phyloP scores from a whole-genome alignment of 2,113 vertebrate genomes.

The Platycercus adscitus region DNA sequence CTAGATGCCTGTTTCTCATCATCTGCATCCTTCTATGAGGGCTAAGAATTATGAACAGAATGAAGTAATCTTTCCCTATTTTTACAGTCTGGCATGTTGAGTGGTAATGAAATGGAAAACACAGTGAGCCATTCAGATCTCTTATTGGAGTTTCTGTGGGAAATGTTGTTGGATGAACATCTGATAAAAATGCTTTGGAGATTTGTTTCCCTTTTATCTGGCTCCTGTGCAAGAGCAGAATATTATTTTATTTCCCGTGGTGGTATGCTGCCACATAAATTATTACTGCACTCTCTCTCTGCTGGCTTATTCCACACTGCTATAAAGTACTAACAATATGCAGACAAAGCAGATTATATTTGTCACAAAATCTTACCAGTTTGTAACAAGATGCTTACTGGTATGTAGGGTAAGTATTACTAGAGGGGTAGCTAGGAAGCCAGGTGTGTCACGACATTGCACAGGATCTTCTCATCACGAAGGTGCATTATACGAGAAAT shows the following conservation, averaged over 20 bases:
- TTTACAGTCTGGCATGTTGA: neutral
- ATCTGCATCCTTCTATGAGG: neutral
- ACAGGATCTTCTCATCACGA: neutral
- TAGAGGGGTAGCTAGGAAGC: neutral
- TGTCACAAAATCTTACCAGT: neutral
- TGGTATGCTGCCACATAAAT: neutral
- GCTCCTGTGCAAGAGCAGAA: neutral
- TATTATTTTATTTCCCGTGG: neutral
- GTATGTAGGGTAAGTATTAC: neutral
- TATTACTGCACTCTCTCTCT: slow-evolving; percentile 27
- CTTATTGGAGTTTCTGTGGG: neutral
- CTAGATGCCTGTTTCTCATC: neutral
- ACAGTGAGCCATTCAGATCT: neutral
- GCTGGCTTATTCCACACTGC: neutral
- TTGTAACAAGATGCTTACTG: neutral
- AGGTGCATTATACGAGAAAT: neutral
- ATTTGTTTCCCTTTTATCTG: slow-evolving; percentile 2
- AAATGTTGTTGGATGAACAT: neutral
- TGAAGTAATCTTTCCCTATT: neutral
- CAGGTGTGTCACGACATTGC: neutral
- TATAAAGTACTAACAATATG: neutral
- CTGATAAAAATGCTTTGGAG: neutral
- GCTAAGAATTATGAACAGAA: neutral
- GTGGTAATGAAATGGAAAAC: neutral
- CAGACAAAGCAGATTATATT: neutral